Evolutionary conservation across 1,140 invertebrate genomes (phyloP), one percentile per base, ranked within the genome.

Genomic region (Drosophila leontia): DNA sequence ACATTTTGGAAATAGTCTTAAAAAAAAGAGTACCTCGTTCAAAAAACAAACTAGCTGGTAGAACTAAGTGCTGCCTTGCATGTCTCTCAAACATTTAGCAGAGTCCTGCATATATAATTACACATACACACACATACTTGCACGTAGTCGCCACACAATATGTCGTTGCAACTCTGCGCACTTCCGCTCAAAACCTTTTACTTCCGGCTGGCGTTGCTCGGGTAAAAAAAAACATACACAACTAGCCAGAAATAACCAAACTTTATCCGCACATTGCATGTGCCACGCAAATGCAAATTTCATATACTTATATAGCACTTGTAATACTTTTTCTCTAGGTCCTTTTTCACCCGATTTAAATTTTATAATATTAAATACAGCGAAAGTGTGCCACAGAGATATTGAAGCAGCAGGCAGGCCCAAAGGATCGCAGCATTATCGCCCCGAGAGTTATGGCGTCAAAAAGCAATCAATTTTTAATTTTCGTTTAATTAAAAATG

Each of bases 381-480:
- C 12, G 17, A 75, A 82, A 76, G 69, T 65, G 55, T 79, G 76
- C 45, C 64, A 69, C 60, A 37, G 47, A 75, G 53, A 78, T 70
- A 69, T 79, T 34, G 60, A 61, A 74, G 47, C 41, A 44, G 34
- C 53, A n/a, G 15, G 34, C 51, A 23, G 50, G 42, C 48, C 26
- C 12, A 19, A 2, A 29, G 35, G 41, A 41, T 42, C 41, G 37
- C 32, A 41, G 62, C 50, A 84, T 77, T 77, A 80, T 69, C 72
- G 72, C 47, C 50, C n/a, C 55, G 44, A 48, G 58, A 85, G 69
- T 72, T 85, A 80, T 80, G 84, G 80, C 78, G 80, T 84, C 85
- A 84, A 75, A 88, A 88, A 88, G 85, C 85, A 88, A 88, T 88
- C 84, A 88, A 88, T 88, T 90, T 88, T 88, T 90, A 90, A 90